These are phyloP conservation scores for Nothoprocta perdicaria DNA, from an alignment of 2,113 vertebrate genomes.

Conservation along the genomic window DNA sequence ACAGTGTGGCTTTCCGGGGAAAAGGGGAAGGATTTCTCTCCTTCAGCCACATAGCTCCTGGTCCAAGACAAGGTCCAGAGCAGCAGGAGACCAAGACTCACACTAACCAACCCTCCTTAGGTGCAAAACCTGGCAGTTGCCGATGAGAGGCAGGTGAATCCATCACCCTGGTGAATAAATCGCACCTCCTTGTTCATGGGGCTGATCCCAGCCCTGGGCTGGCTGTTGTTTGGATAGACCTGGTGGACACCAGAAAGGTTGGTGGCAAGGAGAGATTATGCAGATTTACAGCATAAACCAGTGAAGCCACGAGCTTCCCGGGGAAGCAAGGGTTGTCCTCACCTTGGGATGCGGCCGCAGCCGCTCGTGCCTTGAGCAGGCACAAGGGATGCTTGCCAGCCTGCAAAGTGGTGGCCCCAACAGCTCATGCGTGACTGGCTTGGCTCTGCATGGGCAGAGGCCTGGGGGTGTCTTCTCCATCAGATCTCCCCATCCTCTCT, in stretches of 20 bases:
- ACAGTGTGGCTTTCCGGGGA: not conserved
- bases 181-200: not conserved
- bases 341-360: rapidly evolving
- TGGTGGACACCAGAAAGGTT: not conserved
- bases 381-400: not conserved
- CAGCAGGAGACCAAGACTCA: not conserved
- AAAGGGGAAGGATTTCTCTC: not conserved
- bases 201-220: not conserved
- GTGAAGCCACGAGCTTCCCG: not conserved
- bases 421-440: not conserved
- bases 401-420: not conserved
- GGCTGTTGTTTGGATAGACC: not conserved
- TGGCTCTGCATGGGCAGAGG: not conserved
- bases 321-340: not conserved
- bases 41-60: not conserved
- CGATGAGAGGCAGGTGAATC: not conserved
- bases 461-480: rapidly evolving
- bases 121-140: rapidly evolving
- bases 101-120: not conserved
- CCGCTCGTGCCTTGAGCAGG: not conserved
- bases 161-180: not conserved
- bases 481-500: rapidly evolving
- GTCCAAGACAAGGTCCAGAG: not conserved
- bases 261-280: not conserved
- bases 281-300: not conserved